These are phyloP conservation scores for Steinernema khuongi DNA, from an alignment of 1,140 invertebrate genomes.

Conservation along the genomic window DNA sequence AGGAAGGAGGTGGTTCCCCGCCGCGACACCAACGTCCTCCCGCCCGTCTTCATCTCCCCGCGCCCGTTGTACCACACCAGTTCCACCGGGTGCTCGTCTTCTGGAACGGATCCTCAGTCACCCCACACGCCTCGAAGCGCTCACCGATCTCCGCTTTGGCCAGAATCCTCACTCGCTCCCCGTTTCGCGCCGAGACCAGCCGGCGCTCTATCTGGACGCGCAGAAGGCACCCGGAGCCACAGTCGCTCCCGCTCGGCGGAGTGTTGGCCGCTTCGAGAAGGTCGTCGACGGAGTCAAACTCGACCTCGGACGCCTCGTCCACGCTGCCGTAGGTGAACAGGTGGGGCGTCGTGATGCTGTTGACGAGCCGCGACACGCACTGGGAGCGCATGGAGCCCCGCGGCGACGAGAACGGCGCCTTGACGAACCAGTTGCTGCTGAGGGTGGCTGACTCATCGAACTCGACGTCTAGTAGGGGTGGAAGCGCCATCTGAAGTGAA, in stretches of 20 bases:
- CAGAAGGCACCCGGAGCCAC: background rate
- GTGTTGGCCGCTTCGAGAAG: constrained; percentile 2
- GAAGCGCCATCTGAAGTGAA: background rate
- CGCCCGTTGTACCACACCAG: background rate
- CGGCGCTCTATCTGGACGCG: background rate
- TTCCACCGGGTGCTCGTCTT: background rate
- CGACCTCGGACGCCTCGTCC: background rate
- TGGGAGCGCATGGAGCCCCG: background rate
- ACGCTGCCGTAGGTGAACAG: background rate
- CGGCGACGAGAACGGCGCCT: constrained; percentile 7
- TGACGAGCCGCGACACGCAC: background rate
- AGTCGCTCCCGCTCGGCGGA: background rate
- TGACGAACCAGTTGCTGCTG: background rate
- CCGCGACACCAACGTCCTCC: background rate
- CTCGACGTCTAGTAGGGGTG: background rate
- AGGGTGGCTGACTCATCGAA: background rate
- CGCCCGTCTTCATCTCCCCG: background rate
- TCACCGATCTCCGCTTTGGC: background rate
- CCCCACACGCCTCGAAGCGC: background rate
- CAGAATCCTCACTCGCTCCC: background rate
- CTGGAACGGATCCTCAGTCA: background rate
- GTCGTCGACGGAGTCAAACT: background rate
- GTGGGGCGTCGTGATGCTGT: constrained; percentile 3
- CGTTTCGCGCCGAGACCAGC: background rate
- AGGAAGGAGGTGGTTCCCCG: background rate